These are phyloP conservation scores for Ceyx melanurus DNA, from an alignment of 2,113 vertebrate genomes.

Conservation along the genomic window DNA sequence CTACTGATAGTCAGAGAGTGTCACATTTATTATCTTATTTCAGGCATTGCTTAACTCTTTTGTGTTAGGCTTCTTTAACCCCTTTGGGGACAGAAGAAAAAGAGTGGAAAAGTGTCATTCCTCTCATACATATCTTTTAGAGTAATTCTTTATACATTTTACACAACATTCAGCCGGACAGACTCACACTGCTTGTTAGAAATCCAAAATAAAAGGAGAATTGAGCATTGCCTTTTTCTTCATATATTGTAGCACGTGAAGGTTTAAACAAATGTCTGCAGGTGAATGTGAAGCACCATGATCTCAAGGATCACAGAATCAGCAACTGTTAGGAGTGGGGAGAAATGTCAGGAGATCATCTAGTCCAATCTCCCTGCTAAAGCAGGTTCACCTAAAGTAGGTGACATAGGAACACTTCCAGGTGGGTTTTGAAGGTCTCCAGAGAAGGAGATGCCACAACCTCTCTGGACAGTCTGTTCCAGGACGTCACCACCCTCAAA, in stretches of 20 bases:
- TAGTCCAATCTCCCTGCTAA: background rate
- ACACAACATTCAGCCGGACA: background rate
- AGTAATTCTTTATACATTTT: background rate
- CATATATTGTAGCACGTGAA: background rate
- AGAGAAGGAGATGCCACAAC: background rate
- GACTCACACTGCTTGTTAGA: background rate
- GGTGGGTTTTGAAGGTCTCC: background rate
- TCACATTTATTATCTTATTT: conserved; percentile 81
- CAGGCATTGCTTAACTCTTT: conserved; percentile 74
- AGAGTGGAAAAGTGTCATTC: background rate
- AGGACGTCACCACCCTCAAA: background rate
- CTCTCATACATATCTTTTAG: background rate
- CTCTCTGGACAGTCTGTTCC: background rate
- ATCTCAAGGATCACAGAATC: background rate
- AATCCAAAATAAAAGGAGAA: background rate
- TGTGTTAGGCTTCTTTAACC: conserved; percentile 70
- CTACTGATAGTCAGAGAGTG: conserved; percentile 83
- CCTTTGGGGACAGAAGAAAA: conserved; percentile 19
- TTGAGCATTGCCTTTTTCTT: background rate
- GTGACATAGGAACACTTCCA: background rate
- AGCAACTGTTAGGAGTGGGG: background rate
- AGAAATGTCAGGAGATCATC: background rate
- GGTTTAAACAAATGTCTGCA: background rate
- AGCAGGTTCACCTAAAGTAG: no score
- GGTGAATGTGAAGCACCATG: background rate